Evolutionary conservation across 2,888 invertebrate genomes (phyloP).

Genomic region (Eubasilissa splendida): DNA sequence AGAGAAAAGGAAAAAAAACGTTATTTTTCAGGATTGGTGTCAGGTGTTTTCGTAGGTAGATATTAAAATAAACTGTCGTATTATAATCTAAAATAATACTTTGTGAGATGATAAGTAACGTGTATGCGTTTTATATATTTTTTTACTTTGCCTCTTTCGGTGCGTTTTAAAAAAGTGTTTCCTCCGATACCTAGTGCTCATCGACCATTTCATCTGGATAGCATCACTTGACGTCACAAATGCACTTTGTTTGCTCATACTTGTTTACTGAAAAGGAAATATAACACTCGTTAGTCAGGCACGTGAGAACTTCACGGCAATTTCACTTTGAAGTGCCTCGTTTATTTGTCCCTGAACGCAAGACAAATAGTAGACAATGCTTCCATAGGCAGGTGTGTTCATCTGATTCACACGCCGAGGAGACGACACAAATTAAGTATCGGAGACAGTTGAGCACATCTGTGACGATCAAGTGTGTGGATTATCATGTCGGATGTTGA

Average conservation of each 20-base stretch:
- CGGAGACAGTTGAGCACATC: no score
- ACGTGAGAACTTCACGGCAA: constrained; percentile 44
- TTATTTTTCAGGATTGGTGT: no score
- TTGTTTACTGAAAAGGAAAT: constrained; percentile 5
- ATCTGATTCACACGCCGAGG: neutral
- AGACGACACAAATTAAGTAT: neutral
- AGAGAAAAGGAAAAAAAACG: no score
- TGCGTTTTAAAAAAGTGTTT: neutral
- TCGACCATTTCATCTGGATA: constrained; percentile 1
- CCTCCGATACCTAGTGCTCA: neutral
- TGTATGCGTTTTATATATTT: no score
- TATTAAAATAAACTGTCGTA: no score
- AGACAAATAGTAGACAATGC: constrained; percentile 12
- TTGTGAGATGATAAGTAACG: no score
- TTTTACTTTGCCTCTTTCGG: no score
- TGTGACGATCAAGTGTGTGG: no score
- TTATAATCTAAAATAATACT: no score
- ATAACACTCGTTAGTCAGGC: constrained; percentile 29
- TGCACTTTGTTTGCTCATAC: constrained; percentile 25
- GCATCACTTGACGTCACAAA: constrained; percentile 3
- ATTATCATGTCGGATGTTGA: no score
- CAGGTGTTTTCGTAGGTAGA: no score
- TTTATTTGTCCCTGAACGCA: constrained; percentile 34
- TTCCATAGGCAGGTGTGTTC: no score
- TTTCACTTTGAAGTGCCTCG: constrained; percentile 24